Percentiles rank a stretch among this genome's conserved stretches.
phyloP scores from a whole-genome alignment of 2,888 invertebrate genomes.

The Sturmia bella region DNA sequence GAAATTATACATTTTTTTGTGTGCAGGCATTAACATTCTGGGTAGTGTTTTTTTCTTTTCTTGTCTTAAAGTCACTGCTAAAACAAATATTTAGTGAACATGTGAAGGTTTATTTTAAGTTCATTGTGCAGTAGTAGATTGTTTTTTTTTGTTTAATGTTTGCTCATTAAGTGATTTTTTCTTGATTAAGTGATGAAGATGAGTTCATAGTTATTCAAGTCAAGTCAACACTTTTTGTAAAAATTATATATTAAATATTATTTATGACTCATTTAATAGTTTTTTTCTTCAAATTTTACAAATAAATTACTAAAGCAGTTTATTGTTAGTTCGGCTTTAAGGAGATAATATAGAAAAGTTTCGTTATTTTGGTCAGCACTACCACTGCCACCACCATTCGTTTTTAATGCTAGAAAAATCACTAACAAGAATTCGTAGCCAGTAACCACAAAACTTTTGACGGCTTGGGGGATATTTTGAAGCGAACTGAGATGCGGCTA shows the following conservation, averaged over 20 bases:
- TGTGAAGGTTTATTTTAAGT: slow-evolving; percentile 35
- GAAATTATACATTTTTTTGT: slow-evolving; percentile 8
- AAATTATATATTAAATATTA: neutral
- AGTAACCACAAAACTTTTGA: too few species aligned
- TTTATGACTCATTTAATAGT: neutral
- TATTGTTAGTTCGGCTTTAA: neutral
- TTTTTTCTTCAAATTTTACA: slow-evolving; percentile 4
- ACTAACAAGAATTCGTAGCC: too few species aligned
- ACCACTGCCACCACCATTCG: too few species aligned
- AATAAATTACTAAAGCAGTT: slow-evolving; percentile 13
- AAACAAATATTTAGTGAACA: slow-evolving; percentile 4
- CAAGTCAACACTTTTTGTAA: neutral
- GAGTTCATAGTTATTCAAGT: slow-evolving; percentile 32
- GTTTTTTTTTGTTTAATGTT: slow-evolving; percentile 1
- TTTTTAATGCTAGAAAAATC: too few species aligned
- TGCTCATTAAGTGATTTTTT: neutral
- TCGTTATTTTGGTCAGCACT: too few species aligned
- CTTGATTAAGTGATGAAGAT: slow-evolving; percentile 22
- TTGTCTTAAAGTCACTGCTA: neutral
- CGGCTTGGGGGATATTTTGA: too few species aligned
- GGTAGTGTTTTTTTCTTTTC: slow-evolving; percentile 3
- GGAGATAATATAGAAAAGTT: neutral
- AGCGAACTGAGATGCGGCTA: too few species aligned
- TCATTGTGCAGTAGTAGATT: slow-evolving; percentile 2
- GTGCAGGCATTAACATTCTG: neutral